Evolutionary conservation across 2,113 vertebrate genomes (phyloP).

Genomic region (Clarias gariepinus): DNA sequence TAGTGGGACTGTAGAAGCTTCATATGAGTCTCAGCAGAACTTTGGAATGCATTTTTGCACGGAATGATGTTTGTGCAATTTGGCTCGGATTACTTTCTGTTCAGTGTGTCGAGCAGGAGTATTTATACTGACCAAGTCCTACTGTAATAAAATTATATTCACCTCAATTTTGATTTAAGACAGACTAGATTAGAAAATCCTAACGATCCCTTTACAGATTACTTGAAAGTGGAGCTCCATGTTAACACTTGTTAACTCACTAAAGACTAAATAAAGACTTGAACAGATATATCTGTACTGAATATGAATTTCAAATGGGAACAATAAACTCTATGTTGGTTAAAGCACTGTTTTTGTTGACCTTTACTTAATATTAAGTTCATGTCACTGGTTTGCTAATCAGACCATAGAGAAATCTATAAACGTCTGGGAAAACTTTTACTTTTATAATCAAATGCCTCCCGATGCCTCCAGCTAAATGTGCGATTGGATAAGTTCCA

Average conservation of each 20-base stretch:
- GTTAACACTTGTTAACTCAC: background rate
- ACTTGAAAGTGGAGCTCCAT: background rate
- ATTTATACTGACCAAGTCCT: too few species aligned
- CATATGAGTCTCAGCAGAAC: too few species aligned
- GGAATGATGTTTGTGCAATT: too few species aligned
- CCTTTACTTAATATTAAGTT: background rate
- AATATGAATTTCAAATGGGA: background rate
- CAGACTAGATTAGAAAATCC: too few species aligned
- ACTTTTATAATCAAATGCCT: background rate
- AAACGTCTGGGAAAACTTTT: background rate
- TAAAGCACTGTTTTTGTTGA: too few species aligned
- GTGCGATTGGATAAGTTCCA: background rate
- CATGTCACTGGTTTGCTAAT: background rate
- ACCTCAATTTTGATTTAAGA: too few species aligned
- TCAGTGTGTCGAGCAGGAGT: too few species aligned
- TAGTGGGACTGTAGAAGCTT: too few species aligned
- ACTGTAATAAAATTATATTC: too few species aligned
- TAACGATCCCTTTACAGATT: background rate
- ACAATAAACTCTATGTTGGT: background rate
- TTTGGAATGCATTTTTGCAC: too few species aligned
- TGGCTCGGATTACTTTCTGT: too few species aligned
- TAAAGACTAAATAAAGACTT: background rate
- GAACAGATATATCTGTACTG: background rate
- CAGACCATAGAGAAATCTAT: background rate
- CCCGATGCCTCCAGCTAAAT: background rate